Percentiles rank a stretch among this genome's conserved stretches.
Conservation (phyloP, 35 echinoderm and acorn worm species). For the Acanthaster planci region DNA sequence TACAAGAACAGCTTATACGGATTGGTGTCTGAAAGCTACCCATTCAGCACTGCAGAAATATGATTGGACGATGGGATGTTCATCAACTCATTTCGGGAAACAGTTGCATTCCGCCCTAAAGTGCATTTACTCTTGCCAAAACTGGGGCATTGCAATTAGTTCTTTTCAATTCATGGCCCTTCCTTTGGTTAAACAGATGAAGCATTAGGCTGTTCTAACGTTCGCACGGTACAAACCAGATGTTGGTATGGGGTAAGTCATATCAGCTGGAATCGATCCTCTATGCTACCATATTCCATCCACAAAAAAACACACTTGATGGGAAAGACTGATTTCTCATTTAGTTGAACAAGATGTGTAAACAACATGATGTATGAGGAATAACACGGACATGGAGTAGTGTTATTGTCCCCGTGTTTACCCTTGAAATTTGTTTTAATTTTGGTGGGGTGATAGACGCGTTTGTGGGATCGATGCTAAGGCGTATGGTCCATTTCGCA, state of each 20-base stretch:
- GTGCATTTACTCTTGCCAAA: background rate
- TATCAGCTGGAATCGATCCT: conserved; percentile 13
- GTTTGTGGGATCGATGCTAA: background rate
- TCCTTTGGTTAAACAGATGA: background rate
- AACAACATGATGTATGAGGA: conserved; percentile 27
- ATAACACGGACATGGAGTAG: background rate
- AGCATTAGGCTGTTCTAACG: background rate
- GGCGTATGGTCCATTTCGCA: conserved; percentile 1
- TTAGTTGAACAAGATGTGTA: conserved; percentile 19
- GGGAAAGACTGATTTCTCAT: conserved; percentile 18
- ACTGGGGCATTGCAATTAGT: background rate
- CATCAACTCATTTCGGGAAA: too few species aligned
- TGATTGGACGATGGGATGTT: too few species aligned
- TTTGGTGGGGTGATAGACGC: conserved; percentile 7
- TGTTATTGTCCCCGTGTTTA: conserved; percentile 20
- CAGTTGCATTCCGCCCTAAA: background rate
- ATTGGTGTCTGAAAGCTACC: too few species aligned
- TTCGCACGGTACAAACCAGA: background rate
- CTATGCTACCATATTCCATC: conserved; percentile 12
- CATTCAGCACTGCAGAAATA: too few species aligned
- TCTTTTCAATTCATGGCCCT: conserved; percentile 15
- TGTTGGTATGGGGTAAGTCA: conserved; percentile 7
- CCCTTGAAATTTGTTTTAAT: conserved; percentile 26
- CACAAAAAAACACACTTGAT: conserved; percentile 8
- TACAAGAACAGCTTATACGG: too few species aligned